These are phyloP conservation scores for Batillaria attramentaria DNA, from an alignment of 1,140 invertebrate genomes.

Conservation along the genomic window DNA sequence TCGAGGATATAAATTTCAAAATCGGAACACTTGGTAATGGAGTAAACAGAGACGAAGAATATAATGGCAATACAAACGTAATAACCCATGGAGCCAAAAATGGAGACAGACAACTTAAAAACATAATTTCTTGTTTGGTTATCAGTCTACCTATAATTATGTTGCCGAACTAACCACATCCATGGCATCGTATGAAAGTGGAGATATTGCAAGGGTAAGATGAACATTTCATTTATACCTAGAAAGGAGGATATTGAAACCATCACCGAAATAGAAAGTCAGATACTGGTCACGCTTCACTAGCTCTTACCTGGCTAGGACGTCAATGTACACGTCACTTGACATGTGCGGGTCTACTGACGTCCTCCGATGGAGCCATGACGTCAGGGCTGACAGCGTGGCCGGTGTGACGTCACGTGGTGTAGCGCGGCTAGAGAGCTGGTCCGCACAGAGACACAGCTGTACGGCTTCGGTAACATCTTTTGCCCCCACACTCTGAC, in stretches of 20 bases:
- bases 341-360: background rate
- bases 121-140: too few relatives aligned
- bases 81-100: too few relatives aligned
- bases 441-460: slow-evolving; percentile 1
- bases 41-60: too few relatives aligned
- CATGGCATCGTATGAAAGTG: background rate
- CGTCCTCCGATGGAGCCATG: slow-evolving; percentile 4
- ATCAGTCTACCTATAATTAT: background rate
- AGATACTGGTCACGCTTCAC: background rate
- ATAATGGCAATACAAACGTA: too few relatives aligned
- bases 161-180: background rate
- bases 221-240: background rate
- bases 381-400: background rate
- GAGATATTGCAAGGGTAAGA: background rate
- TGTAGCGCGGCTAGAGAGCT: background rate
- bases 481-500: background rate
- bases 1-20: too few relatives aligned
- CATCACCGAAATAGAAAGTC: background rate
- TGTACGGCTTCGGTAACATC: background rate
- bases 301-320: slow-evolving; percentile 24
- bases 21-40: too few relatives aligned
- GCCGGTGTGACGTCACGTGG: background rate
- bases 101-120: too few relatives aligned
- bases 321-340: background rate
- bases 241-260: background rate